Conservation (phyloP, 2,888 invertebrate genomes). For the Meiosimyza decipiens region DNA sequence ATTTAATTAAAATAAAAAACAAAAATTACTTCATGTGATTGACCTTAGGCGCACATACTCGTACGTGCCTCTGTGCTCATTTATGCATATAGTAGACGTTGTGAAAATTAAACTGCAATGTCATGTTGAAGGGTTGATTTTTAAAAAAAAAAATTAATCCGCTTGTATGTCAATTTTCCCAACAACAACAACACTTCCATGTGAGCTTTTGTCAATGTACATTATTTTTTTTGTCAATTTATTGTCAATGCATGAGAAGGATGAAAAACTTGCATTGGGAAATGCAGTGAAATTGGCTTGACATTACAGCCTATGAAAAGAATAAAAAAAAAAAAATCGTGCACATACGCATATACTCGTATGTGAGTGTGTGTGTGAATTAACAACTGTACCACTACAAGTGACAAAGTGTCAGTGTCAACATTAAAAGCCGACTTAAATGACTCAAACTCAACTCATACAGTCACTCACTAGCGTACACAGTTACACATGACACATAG, state of each 20-base stretch:
- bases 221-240: too few species aligned
- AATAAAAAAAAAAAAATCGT: not conserved
- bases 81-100: not conserved
- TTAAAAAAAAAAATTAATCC: slow-evolving; percentile 55
- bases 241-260: too few species aligned
- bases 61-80: too few species aligned
- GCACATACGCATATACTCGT: not conserved
- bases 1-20: too few species aligned
- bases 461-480: slow-evolving; percentile 7
- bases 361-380: slow-evolving; percentile 5
- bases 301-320: too few species aligned
- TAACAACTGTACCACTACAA: slow-evolving; percentile 26
- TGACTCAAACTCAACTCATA: not conserved
- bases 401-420: slow-evolving; percentile 63
- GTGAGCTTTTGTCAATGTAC: too few species aligned
- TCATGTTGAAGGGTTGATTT: slow-evolving; percentile 61
- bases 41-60: too few species aligned
- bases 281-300: too few species aligned
- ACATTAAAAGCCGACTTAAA: slow-evolving; percentile 65
- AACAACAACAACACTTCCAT: not conserved
- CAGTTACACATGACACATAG: slow-evolving; percentile 10
- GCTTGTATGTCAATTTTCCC: slow-evolving; percentile 54
- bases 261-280: too few species aligned
- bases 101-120: slow-evolving; percentile 39
- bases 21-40: too few species aligned